Percentiles rank a stretch among this genome's conserved stretches.
These are phyloP conservation scores for Mesoligia furuncula DNA, from an alignment of 2,888 invertebrate species.

Conservation along the genomic window DNA sequence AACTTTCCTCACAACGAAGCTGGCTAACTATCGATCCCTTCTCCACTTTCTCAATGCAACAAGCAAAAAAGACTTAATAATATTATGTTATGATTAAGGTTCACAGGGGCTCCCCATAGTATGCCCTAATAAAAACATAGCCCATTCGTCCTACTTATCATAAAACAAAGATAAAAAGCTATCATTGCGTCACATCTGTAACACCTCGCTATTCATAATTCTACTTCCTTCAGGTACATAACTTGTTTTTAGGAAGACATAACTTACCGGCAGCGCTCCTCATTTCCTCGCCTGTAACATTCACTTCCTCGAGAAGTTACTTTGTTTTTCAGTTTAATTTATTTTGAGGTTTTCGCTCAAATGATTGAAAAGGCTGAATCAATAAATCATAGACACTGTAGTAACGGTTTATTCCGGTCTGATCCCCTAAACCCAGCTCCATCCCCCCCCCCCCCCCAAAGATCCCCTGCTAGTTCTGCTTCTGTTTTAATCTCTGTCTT, in stretches of 20 bases:
- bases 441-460: no score
- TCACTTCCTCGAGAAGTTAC: slow-evolving; percentile 5
- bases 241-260: slow-evolving; percentile 34
- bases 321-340: slow-evolving; percentile 25
- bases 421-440: no score
- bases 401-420: no score
- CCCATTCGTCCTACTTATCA: background rate
- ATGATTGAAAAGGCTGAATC: background rate
- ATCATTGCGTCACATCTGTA: slow-evolving; percentile 6
- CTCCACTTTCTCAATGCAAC: background rate
- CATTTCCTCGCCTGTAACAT: slow-evolving; percentile 8
- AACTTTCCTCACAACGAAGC: background rate
- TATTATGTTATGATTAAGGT: background rate
- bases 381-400: background rate
- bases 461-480: no score
- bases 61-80: background rate
- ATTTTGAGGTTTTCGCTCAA: background rate
- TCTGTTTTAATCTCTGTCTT: no score
- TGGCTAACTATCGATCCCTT: background rate
- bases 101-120: background rate
- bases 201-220: no score
- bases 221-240: no score
- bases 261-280: slow-evolving; percentile 10
- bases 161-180: slow-evolving; percentile 29
- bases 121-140: background rate